A percentile compares a stretch with the other conserved stretches of the same genome.
Conservation (phyloP, 37 sponge, comb jelly and placozoan genomes). For the Spongilla lacustris region DNA sequence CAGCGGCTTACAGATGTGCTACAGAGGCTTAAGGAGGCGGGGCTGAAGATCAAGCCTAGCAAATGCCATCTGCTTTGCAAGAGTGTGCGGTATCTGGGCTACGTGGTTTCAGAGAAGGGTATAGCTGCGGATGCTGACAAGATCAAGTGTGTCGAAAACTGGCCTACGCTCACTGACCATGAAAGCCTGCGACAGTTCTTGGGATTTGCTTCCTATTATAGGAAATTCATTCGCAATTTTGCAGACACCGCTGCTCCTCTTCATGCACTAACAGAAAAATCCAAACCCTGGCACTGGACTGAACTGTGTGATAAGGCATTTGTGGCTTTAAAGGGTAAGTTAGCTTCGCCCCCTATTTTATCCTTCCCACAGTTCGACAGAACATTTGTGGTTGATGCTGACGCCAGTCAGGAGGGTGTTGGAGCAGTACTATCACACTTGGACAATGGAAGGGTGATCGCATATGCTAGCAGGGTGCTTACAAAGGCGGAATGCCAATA, state of each 20-base stretch:
- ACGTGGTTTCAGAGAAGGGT: conserved; percentile 22
- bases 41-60: conserved; percentile 30
- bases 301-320: conserved; percentile 19
- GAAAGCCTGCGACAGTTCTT: conserved; percentile 32
- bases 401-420: conserved; percentile 24
- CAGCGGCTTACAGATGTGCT: conserved; percentile 5
- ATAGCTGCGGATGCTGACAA: conserved; percentile 26
- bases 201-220: conserved; percentile 36
- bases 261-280: conserved; percentile 21
- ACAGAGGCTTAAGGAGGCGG: conserved; percentile 13
- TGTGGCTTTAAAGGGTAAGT: neutral
- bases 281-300: conserved; percentile 11
- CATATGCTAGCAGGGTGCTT: conserved; percentile 22
- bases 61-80: conserved; percentile 24
- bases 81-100: conserved; percentile 24
- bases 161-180: conserved; percentile 23
- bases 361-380: conserved; percentile 25
- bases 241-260: conserved; percentile 41
- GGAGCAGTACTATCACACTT: conserved; percentile 41
- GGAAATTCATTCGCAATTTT: conserved; percentile 26
- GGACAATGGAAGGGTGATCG: conserved; percentile 6
- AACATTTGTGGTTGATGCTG: conserved; percentile 21
- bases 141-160: conserved; percentile 8
- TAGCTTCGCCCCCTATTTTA: conserved; percentile 30
- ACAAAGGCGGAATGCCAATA: conserved; percentile 20